Evolutionary conservation across 2,113 vertebrate species (phyloP).

Genomic region (Mobula birostris): DNA sequence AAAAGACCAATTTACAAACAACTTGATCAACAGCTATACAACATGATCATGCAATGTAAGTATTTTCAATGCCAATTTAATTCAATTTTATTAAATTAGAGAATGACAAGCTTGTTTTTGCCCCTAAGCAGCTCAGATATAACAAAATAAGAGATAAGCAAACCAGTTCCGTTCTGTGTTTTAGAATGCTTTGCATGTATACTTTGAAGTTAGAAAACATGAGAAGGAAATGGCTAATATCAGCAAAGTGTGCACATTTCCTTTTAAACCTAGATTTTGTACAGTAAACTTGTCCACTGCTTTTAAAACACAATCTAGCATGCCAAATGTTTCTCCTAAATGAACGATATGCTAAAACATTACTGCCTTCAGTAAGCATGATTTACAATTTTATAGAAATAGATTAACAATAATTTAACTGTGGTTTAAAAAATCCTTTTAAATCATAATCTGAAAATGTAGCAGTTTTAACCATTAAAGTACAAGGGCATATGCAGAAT

Average conservation of each 20-base stretch:
- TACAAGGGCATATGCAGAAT: background rate
- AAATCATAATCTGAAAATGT: background rate
- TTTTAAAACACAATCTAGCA: background rate
- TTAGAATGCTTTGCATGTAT: background rate
- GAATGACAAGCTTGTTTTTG: background rate
- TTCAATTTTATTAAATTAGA: background rate
- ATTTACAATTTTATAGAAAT: background rate
- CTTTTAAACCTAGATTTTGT: background rate
- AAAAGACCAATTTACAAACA: no score
- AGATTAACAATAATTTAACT: background rate
- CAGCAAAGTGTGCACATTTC: constrained; percentile 21
- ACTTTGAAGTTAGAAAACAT: constrained; percentile 17
- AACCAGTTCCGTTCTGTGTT: constrained; percentile 4
- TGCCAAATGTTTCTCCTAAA: background rate
- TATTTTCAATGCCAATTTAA: background rate
- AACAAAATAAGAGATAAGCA: constrained; percentile 3
- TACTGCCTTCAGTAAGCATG: background rate
- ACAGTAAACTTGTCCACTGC: constrained; percentile 17
- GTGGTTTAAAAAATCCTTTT: background rate
- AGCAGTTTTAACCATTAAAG: background rate
- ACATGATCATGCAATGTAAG: background rate
- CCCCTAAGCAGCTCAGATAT: background rate
- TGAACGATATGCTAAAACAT: background rate
- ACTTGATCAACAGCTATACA: background rate
- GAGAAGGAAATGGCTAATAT: constrained; percentile 32